Evolutionary conservation across 2,797 vertebrate genomes (phyloP), one percentile per base, ranked within the genome.

Genomic region (Aeoliscus strigatus): DNA sequence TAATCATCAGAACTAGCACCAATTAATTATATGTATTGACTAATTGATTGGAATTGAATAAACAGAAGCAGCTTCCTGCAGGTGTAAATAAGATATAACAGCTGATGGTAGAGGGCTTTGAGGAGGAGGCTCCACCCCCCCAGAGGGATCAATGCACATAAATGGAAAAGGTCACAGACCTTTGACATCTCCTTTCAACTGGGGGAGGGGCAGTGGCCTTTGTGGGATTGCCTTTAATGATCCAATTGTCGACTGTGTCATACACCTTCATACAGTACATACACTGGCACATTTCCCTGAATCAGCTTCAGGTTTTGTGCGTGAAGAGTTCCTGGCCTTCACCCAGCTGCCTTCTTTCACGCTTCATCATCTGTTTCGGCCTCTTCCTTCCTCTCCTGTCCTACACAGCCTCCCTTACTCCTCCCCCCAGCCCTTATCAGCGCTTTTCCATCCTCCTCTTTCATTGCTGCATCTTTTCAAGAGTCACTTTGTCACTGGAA

Each of bases 81-180:
- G 67, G 75, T 73, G 76, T 83, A 86, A 84, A 70, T 77, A 86
- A 86, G 79, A 83, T 50, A 77, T 80, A 84, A 80, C 83, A 86
- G 83, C 83, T 83, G 82, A 86, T 55, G 66, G 54, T 35, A 28
- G 59, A 68, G 47, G 58, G 65, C 54, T 60, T 77, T 68, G 60
- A 62, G 71, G 53, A 66, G 49, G 50, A 60, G 53, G 40, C 44
- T 67, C 82, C 73, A 53, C 80, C 86, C 79, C 82, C 68, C 61
- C 68, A 47, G 72, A 60, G 36, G 74, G 73, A 89, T 90, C 87
- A 88, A 86, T 88, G 81, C 78, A 77, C 85, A 80, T 86, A 85
- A 88, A 88, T 85, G 84, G 71, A 76, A 85, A 76, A 80, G 87
- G 88, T 88, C 86, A 74, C 55, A 66, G 86, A 87, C 86, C 86